phyloP scores from a whole-genome alignment of 2,113 vertebrate species.

The Corythornis cristatus region DNA sequence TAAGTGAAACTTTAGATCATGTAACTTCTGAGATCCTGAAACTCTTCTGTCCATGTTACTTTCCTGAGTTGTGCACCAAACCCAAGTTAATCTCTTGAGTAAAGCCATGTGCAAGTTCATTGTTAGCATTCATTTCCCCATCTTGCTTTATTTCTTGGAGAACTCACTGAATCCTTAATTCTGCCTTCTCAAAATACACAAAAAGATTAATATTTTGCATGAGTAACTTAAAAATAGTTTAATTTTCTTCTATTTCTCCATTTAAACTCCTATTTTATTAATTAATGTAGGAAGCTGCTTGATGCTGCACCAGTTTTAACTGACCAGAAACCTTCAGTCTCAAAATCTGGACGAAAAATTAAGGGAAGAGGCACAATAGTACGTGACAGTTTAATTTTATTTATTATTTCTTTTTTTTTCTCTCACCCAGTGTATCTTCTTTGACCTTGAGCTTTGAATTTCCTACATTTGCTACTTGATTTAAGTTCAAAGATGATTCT shows the following conservation, averaged over 20 bases:
- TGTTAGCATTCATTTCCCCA: neutral
- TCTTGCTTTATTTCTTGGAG: neutral
- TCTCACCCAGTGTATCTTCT: neutral
- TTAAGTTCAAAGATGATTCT: neutral
- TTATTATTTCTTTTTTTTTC: neutral
- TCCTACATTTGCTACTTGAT: neutral
- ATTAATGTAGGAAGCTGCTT: slow-evolving; percentile 79
- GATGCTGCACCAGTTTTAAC: slow-evolving; percentile 69
- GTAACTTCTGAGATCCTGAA: neutral
- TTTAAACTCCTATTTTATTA: neutral
- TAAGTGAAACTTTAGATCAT: neutral
- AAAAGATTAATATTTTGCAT: neutral
- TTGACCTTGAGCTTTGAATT: neutral
- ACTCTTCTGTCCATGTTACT: accelerated
- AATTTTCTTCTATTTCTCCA: neutral
- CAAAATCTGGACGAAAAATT: slow-evolving; percentile 97
- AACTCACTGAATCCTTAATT: neutral
- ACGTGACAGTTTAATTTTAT: slow-evolving; percentile 48
- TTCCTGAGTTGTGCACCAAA: neutral
- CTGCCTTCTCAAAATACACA: neutral
- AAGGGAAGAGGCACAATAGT: slow-evolving; percentile 97
- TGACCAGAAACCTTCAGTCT: slow-evolving; percentile 91
- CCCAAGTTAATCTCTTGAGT: neutral
- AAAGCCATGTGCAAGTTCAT: neutral
- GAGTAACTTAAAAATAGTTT: neutral